A percentile compares a stretch with the other conserved stretches of the same genome.
Conservation (phyloP, 1,140 invertebrate genomes). For the Notospermus geniculatus region DNA sequence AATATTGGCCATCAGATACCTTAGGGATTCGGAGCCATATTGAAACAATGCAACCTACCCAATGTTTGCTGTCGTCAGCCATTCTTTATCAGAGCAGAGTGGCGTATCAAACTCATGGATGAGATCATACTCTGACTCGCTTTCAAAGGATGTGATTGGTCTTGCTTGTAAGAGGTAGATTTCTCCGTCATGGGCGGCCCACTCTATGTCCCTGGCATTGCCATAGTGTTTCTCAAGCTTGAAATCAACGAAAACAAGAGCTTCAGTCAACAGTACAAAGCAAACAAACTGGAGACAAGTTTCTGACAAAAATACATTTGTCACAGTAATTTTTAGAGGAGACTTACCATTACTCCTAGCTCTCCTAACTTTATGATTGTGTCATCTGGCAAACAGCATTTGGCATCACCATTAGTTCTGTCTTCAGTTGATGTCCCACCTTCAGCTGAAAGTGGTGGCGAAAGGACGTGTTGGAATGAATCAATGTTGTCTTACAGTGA, state of each 20-base stretch:
- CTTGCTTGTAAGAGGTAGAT: constrained; percentile 71
- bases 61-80: constrained; percentile 56
- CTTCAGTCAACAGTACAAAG: too few species aligned
- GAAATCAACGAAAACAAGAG: constrained; percentile 62
- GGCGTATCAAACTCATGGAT: constrained; percentile 70
- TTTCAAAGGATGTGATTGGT: constrained; percentile 68
- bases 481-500: too few species aligned
- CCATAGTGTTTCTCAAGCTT: constrained; percentile 66
- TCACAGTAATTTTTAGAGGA: neutral
- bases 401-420: constrained; percentile 9
- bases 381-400: constrained; percentile 58
- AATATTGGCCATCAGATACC: too few species aligned
- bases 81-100: constrained; percentile 54
- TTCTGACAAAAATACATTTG: too few species aligned
- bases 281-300: too few species aligned
- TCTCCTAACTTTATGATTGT: constrained; percentile 34
- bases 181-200: constrained; percentile 44
- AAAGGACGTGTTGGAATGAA: too few species aligned
- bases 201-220: constrained; percentile 73
- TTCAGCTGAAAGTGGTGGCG: constrained; percentile 23
- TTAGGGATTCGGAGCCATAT: too few species aligned
- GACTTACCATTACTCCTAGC: constrained; percentile 34
- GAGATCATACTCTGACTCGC: constrained; percentile 72
- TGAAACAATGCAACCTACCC: constrained; percentile 44
- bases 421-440: constrained; percentile 36